These are phyloP conservation scores for Diabrotica undecimpunctata DNA, from an alignment of 1,140 invertebrate genomes.

Conservation along the genomic window DNA sequence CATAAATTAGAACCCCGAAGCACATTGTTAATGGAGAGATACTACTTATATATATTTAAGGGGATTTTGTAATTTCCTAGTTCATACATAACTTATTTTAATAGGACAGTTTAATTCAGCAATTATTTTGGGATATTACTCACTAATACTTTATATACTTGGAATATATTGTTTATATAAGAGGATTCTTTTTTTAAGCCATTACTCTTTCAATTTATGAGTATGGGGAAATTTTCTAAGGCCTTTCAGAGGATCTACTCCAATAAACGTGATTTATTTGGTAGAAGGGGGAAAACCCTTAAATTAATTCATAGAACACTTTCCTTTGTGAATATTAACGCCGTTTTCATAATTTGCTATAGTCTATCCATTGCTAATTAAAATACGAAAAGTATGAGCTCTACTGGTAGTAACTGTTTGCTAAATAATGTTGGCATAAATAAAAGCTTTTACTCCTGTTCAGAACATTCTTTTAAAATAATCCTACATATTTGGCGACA, in stretches of 20 bases:
- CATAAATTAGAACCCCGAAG: slow-evolving; percentile 28
- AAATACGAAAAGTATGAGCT: too few relatives aligned
- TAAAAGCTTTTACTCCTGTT: too few relatives aligned
- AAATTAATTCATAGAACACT: background rate
- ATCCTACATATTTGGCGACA: too few relatives aligned
- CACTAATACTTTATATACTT: slow-evolving; percentile 20
- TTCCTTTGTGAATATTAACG: background rate
- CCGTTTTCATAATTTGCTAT: too few relatives aligned
- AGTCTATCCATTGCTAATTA: too few relatives aligned
- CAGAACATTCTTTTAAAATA: too few relatives aligned
- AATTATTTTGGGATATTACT: slow-evolving; percentile 27
- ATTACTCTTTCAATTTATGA: background rate
- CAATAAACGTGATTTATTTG: too few relatives aligned
- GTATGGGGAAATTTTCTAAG: background rate
- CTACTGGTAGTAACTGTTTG: too few relatives aligned
- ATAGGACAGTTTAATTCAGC: slow-evolving; percentile 30
- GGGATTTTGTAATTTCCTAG: slow-evolving; percentile 33
- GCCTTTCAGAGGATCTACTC: too few relatives aligned
- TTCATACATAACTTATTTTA: slow-evolving; percentile 32
- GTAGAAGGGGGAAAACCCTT: too few relatives aligned
- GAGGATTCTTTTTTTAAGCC: background rate
- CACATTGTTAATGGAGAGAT: slow-evolving; percentile 33
- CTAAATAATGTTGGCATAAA: too few relatives aligned
- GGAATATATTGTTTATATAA: background rate
- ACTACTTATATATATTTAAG: slow-evolving; percentile 33